These are phyloP conservation scores for Drosophila affinis DNA, from an alignment of 2,888 invertebrate species.

Conservation along the genomic window DNA sequence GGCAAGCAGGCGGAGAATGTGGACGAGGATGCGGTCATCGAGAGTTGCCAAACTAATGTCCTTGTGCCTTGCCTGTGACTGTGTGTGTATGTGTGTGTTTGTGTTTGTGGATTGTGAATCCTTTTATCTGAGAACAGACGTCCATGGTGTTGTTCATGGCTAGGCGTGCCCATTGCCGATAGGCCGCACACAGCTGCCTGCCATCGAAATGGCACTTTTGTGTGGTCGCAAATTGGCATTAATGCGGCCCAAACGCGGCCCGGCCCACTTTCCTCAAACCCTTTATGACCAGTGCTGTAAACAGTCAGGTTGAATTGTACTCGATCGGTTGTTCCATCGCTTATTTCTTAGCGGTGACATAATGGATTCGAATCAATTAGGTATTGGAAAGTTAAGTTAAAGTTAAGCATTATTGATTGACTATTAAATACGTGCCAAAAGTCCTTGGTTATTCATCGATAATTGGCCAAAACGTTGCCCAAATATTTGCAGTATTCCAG, in stretches of 20 bases:
- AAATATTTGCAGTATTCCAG: neutral
- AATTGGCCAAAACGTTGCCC: no score
- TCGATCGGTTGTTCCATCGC: neutral
- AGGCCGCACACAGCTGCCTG: slow-evolving; percentile 11
- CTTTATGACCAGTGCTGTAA: neutral
- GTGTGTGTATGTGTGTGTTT: neutral
- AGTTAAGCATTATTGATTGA: no score
- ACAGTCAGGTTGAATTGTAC: neutral
- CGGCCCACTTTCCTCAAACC: neutral
- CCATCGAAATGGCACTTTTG: slow-evolving; percentile 3
- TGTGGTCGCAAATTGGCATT: neutral
- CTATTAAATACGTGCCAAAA: no score
- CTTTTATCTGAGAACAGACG: slow-evolving; percentile 25
- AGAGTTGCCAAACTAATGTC: slow-evolving; percentile 15
- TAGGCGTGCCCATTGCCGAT: neutral
- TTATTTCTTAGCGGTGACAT: neutral
- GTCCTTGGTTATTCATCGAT: no score
- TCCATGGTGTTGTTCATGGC: no score
- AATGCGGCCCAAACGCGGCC: neutral
- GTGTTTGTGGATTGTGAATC: slow-evolving; percentile 55
- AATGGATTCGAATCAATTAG: no score
- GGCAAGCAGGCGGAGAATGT: neutral
- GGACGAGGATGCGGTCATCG: slow-evolving; percentile 7
- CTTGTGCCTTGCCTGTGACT: slow-evolving; percentile 1
- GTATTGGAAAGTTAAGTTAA: no score